Base-by-base conservation (phyloP, 1,140 invertebrate genomes). In the Eupristina koningsbergeri region DNA sequence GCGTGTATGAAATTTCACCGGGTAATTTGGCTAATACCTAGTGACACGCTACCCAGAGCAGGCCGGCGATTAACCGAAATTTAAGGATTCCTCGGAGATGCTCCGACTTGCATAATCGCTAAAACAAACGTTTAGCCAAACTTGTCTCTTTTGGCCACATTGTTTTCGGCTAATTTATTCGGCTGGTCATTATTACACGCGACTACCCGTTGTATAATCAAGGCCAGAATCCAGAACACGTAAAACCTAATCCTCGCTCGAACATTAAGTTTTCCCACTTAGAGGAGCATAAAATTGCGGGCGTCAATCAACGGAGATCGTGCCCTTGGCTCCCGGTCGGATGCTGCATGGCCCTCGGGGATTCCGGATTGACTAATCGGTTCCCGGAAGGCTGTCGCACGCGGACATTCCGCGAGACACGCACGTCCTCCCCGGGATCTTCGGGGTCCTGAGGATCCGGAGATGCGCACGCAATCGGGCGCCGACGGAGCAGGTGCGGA, bases 371-470 rank as follows among this genome's bases (percentile, higher is more conserved):
- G 13, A 9, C 77, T 80, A 80, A 80, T 80, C 78, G 78, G 26
- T 80, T 80, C 78, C 15, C 17, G 64, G 78, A 80, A 80, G 64
- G 63, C 47, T 34, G 71, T 74, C 45, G 71, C 67, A 11, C 17
- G n/a, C 61, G 61, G 19, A 77, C 75, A 39, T 77, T 61, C 53
- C 34, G 39, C n/a, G 71, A 45, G 34, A 26, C 19, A 71, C 19
- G 39, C 5, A 71, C 19, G 34, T 36, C 58, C 3, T 63, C 58
- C n/a, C 26, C 58, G 58, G 58, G 22, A 22, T 26, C 0, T 36
- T 63, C 58, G 58, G 22, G 64, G 36, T n/a, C n/a, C n/a, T n/a
- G n/a, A n/a, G n/a, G n/a, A n/a, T n/a, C n/a, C n/a, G 41, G 31
- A 29, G 29, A 64, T 26, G 29, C 39, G 53, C 76, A 78, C 53